Conservation (phyloP, 2,113 vertebrate species). For the Hyperoodon ampullatus region DNA sequence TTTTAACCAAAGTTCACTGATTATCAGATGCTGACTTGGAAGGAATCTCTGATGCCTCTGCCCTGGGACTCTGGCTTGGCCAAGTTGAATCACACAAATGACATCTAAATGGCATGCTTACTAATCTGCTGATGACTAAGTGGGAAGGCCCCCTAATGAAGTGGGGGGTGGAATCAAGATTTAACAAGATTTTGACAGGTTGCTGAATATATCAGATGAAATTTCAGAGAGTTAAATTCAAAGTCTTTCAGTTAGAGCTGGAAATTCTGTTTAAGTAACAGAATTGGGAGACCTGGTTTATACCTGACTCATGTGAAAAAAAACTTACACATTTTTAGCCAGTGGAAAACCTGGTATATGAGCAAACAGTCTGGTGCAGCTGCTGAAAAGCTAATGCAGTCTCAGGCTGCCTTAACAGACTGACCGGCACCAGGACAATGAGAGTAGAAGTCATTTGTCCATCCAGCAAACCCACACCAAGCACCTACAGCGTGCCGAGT, state of each 20-base stretch:
- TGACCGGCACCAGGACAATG: not conserved
- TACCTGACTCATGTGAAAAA: not conserved
- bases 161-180: not conserved
- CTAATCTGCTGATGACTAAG: constrained; percentile 28
- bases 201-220: constrained; percentile 27
- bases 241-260: not conserved
- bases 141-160: not conserved
- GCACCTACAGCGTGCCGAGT: rapidly evolving
- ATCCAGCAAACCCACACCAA: rapidly evolving
- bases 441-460: not conserved
- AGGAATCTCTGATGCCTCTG: not conserved
- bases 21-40: not conserved
- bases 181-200: constrained; percentile 51
- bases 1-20: not conserved
- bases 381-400: not conserved
- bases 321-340: not conserved
- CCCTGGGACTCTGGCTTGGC: not conserved
- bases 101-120: constrained; percentile 13
- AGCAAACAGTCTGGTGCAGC: not conserved
- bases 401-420: not conserved
- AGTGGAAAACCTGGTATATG: not conserved
- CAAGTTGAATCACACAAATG: constrained; percentile 31
- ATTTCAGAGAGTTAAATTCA: constrained; percentile 14
- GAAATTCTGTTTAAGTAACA: not conserved
- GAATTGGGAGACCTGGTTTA: constrained; percentile 3